Conservation (phyloP, 1,140 invertebrate species). For the Gryllus bimaculatus region DNA sequence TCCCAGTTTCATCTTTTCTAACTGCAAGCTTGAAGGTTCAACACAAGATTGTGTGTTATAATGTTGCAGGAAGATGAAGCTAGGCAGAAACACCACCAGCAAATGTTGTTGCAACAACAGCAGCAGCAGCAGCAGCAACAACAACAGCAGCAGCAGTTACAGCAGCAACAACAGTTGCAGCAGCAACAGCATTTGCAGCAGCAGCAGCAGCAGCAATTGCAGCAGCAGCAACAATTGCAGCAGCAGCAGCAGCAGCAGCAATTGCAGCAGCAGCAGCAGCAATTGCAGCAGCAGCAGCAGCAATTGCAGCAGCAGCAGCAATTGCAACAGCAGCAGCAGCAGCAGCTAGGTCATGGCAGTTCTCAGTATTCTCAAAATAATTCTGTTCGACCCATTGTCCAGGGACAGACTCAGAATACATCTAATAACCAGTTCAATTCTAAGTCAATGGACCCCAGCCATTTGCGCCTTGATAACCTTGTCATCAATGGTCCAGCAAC, state of each 20-base stretch:
- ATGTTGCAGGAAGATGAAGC: constrained; percentile 37
- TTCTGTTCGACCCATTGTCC: background rate
- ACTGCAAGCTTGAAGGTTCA: no score
- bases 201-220: constrained; percentile 15
- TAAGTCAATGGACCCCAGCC: constrained; percentile 17
- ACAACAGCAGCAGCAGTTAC: constrained; percentile 26
- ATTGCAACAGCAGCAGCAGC: constrained; percentile 27
- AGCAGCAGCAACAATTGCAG: constrained; percentile 28
- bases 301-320: background rate
- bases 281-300: constrained; percentile 12
- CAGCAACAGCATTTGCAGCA: constrained; percentile 26
- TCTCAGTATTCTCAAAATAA: background rate
- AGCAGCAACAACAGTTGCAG: constrained; percentile 28
- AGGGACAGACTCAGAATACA: background rate
- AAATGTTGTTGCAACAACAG: constrained; percentile 25
- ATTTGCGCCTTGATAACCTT: constrained; percentile 42
- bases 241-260: constrained; percentile 30
- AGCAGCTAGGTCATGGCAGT: constrained; percentile 17
- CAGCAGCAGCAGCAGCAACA: constrained; percentile 31
- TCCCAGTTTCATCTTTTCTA: no score
- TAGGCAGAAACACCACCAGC: constrained; percentile 34
- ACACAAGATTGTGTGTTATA: background rate
- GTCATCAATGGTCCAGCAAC: constrained; percentile 39
- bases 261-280: constrained; percentile 30
- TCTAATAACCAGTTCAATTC: constrained; percentile 5